Evolutionary conservation across 2,113 vertebrate species (phyloP).

Genomic region (Bombycilla garrulus): DNA sequence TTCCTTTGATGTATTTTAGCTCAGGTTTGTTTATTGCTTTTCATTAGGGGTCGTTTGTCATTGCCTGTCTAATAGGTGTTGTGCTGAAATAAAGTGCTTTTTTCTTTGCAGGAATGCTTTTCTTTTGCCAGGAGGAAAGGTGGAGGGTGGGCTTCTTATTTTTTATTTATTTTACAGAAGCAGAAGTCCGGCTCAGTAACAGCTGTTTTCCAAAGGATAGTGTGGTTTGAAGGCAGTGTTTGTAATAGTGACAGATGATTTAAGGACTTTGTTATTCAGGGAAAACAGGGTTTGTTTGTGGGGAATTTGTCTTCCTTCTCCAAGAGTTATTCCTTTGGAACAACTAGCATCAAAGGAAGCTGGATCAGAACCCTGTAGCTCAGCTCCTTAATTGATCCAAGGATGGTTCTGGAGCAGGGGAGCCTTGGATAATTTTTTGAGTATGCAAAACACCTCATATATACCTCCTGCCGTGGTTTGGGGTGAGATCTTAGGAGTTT

Average conservation of each 20-base stretch:
- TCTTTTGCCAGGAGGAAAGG: background rate
- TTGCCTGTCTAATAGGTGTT: constrained; percentile 35
- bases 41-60: constrained; percentile 19
- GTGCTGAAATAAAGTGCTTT: background rate
- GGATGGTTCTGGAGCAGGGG: background rate
- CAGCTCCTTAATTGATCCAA: background rate
- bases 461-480: background rate
- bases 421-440: background rate
- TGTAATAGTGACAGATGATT: background rate
- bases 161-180: background rate
- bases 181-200: background rate
- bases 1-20: background rate
- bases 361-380: background rate
- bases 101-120: background rate
- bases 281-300: background rate
- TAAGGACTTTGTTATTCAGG: background rate
- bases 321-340: background rate
- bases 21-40: constrained; percentile 37
- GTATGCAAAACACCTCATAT: fast-evolving
- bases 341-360: background rate
- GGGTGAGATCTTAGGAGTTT: background rate
- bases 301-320: background rate
- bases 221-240: background rate
- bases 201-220: background rate
- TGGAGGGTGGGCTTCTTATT: background rate